phyloP scores from a whole-genome alignment of 2,888 invertebrate species.

The Cerceris rybyensis region DNA sequence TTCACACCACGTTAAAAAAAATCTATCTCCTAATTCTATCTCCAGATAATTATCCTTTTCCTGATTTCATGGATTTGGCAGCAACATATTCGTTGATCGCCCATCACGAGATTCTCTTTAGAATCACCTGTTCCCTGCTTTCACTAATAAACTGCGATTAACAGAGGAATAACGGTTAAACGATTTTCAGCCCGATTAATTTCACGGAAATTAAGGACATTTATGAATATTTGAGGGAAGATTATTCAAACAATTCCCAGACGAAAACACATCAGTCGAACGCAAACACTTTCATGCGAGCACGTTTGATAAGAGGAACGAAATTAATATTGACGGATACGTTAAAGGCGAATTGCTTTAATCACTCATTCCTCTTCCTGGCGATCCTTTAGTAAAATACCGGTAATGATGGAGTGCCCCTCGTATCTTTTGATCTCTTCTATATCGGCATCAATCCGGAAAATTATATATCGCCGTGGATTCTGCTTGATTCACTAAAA shows the following conservation, averaged over 20 bases:
- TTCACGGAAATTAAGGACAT: conserved; percentile 18
- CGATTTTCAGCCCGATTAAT: conserved; percentile 30
- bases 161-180: conserved; percentile 18
- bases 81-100: too few species aligned
- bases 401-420: background rate
- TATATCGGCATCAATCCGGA: background rate
- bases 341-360: conserved; percentile 37
- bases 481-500: background rate
- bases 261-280: background rate
- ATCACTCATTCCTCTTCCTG: conserved; percentile 22
- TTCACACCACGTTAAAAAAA: too few species aligned
- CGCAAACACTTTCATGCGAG: conserved; percentile 10
- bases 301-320: conserved; percentile 10
- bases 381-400: conserved; percentile 18
- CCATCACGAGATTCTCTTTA: too few species aligned
- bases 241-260: conserved; percentile 7
- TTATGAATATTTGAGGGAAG: conserved; percentile 22
- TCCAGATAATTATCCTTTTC: too few species aligned
- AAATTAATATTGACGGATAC: conserved; percentile 54
- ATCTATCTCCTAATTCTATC: too few species aligned
- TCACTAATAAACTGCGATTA: background rate
- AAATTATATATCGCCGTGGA: too few species aligned
- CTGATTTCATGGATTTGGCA: too few species aligned
- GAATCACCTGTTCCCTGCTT: too few species aligned
- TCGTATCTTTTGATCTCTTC: conserved; percentile 55